Evolutionary conservation across 2,888 invertebrate species (phyloP), one percentile per base, ranked within the genome.

Genomic region (Dasysyrphus tricinctus): DNA sequence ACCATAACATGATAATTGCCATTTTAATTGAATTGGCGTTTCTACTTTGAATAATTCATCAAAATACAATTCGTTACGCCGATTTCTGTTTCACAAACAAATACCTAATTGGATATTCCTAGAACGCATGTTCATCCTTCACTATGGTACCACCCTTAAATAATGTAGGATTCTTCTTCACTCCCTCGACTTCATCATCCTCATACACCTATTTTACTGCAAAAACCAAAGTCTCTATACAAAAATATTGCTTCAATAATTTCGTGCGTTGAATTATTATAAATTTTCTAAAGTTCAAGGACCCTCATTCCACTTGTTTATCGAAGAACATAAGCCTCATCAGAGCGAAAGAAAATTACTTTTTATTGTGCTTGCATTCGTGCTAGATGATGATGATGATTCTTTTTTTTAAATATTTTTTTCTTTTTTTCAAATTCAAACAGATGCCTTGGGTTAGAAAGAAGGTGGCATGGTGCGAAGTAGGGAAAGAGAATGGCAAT

Each of bases 361-460:
- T 61, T 49, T 47, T 61, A 61, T 73, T 61, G 57, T 57, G 67
- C 37, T 47, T 54, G 11, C 54, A 42, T 32, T 63, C 34, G 0
- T 44, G 16, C 34, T 49, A 32, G 24, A 7, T 51, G 14, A 32
- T 32, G 32, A 56, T 34, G n/a, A 56, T 9, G n/a, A 7, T 19
- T n/a, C 7, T 37, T 19, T 16, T 4, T 63, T 42, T 78, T 76
- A 47, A 19, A 47, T 65, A 67, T 65, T 73, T 69, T 61, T 59
- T 34, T 9, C 11, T 63, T 29, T 8, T 32, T 4, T 32, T 0
- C 5, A 69, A 83, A 74, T 79, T 56, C 47, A 49, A 70, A 49
- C 83, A 83, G 79, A 83, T 83, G 83, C 70, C 67, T 44, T 6
- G 11, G 19, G 63, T 63, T 63, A 44, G 16, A 11, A 37, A 37